Evolutionary conservation across 2,888 invertebrate genomes (phyloP), one percentile per base, ranked within the genome.

Genomic region (Parapristionchus giblindavisi): DNA sequence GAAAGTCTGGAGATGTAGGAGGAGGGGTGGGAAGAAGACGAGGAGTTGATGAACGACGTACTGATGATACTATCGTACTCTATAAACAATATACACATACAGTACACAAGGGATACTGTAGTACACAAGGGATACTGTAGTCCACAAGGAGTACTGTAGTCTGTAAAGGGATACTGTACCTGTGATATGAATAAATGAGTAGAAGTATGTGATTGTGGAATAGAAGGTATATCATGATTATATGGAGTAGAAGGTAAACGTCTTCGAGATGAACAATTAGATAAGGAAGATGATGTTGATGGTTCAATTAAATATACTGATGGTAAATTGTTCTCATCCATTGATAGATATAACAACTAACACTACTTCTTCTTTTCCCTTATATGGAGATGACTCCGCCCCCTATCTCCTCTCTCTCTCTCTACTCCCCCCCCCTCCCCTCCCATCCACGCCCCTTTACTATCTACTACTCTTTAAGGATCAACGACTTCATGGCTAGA

Each of bases 401-500:
- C 38, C 40, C 27, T 43, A 24, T 56, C 14, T 27, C 27, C 56
- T 8, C 24, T 14, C 56, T 40, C 63, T 29, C 32, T 68, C 68
- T 11, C 65, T 40, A 38, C 48, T 43, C 48, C 40, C 48, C 40
- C 29, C 65, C 48, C 65, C 52, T 52, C 24, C 71, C 51, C 61
- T 40, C 40, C 66, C 60, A 52, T 54, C 56, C 75, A 36, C 71
- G 60, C 68, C 60, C 61, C 52, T 40, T 36, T 56, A 63, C 70
- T 52, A 38, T 71, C 32, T 3, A 11, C 21, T 17, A 3, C 48
- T 32, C 21, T 65, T 38, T 65, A 24, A 24, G 24, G 58, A 61
- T 24, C 61, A 21, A 11, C 29, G n/a, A 61, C 36, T 6, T 32
- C 61, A 17, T 14, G 34, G 17, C 38, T 32, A 36, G 61, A 61